phyloP scores from a whole-genome alignment of 2,888 invertebrate genomes.

The Candidula unifasciata region DNA sequence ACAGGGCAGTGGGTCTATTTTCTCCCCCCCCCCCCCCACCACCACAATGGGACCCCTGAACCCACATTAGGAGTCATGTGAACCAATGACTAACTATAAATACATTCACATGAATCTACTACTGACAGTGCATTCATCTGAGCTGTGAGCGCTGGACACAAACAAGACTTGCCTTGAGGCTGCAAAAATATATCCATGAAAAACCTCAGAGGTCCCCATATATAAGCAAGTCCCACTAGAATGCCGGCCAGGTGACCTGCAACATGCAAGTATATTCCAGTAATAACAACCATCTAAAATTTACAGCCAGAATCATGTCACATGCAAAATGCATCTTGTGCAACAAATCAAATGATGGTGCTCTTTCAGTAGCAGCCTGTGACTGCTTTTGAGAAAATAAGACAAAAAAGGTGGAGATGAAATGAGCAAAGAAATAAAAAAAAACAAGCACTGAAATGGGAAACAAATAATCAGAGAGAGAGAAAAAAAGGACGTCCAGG shows the following conservation, averaged over 20 bases:
- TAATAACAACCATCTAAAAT: background rate
- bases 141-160: background rate
- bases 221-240: constrained; percentile 82
- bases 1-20: too few relatives aligned
- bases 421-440: background rate
- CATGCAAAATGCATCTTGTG: background rate
- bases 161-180: constrained; percentile 56
- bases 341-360: background rate
- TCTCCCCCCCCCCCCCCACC: too few relatives aligned
- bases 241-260: constrained; percentile 84
- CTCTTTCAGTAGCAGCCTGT: too few relatives aligned
- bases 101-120: background rate
- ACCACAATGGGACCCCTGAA: too few relatives aligned
- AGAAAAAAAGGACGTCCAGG: too few relatives aligned
- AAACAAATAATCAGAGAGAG: too few relatives aligned
- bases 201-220: constrained; percentile 79
- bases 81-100: too few relatives aligned
- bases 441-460: too few relatives aligned
- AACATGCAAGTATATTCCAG: constrained; percentile 31
- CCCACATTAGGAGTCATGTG: too few relatives aligned
- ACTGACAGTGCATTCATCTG: background rate
- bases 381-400: background rate
- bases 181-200: constrained; percentile 72
- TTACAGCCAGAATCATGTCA: background rate
- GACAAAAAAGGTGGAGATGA: background rate